Base-by-base conservation (phyloP, 2,888 invertebrate genomes). In the Corythucha ciliata region DNA sequence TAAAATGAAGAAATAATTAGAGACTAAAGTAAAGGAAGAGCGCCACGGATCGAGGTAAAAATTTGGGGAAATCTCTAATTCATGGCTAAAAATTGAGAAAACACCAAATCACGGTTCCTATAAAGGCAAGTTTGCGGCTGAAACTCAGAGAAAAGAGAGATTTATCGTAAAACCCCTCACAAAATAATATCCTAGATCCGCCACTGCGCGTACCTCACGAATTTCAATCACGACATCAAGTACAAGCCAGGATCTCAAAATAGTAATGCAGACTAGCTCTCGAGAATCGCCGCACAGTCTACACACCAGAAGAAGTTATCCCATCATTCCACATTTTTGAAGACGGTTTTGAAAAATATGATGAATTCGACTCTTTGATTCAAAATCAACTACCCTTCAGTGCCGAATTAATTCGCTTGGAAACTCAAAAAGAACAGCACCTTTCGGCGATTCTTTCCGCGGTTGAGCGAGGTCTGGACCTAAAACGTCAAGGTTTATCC, bases 201-300 rank as follows among this genome's bases (percentile, higher is more conserved):
- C n/a, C n/a, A n/a, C n/a, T n/a, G n/a, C n/a, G 24, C 27, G 12
- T 52, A 48, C n/a, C 26, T 48, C 12, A 14, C 41, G 4, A 40
- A 48, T 32, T 48, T 48, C 32, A 16, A 18, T 21, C 41, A 48
- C 29, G 26, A 42, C 29, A 27, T 48, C 20, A 48, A 41, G 25
- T 48, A 29, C 41, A 48, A 41, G 41, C 48, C 40, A 8, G 29
- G 52, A 16, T 8, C 40, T 14, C 40, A 36, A 4, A 46, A 48
- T 26, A 20, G 22, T 4, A 48, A 48, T 24, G 48, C 48, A 4
- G 48, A 48, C 20, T 48, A 33, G 18, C 18, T 48, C 3, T 41
- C 40, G 6, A 7, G 40, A 20, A 5, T 20, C 10, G n/a, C n/a
- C n/a, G n/a, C n/a, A 24, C 47, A 34, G 16, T 16, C 16, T 22